Percentiles rank a stretch among this genome's conserved stretches.
phyloP scores from a whole-genome alignment of 2,113 vertebrate species.

The Tupaia chinensis region DNA sequence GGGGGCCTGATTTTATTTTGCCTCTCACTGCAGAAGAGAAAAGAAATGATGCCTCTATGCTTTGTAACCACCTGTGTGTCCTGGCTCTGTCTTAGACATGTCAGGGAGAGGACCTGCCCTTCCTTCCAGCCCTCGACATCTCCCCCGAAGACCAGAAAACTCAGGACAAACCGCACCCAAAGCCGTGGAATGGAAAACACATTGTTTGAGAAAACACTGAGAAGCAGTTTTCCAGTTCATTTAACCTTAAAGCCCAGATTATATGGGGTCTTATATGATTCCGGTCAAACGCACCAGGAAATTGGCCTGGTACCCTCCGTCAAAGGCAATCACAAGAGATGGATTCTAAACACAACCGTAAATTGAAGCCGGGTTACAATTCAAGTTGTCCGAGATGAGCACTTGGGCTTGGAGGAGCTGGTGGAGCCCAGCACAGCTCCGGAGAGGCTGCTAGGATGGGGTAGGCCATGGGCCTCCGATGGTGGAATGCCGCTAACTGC shows the following conservation, averaged over 20 bases:
- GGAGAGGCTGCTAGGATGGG: neutral
- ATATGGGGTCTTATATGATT: neutral
- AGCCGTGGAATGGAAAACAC: neutral
- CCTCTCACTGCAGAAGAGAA: neutral
- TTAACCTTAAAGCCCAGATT: neutral
- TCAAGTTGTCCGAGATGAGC: neutral
- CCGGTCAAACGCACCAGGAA: conserved; percentile 48
- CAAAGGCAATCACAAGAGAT: neutral
- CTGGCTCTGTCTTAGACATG: neutral
- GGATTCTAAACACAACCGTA: neutral
- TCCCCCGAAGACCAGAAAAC: conserved; percentile 63
- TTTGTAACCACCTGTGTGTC: neutral
- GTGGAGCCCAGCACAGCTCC: neutral
- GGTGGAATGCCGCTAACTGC: neutral
- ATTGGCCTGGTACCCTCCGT: conserved; percentile 29
- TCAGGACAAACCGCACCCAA: neutral
- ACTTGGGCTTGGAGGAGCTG: neutral
- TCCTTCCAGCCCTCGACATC: neutral
- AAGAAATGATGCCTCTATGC: neutral
- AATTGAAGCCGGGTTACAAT: conserved; percentile 12
- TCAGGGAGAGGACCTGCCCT: neutral
- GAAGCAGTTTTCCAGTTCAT: conserved; percentile 13
- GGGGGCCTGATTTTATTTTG: neutral
- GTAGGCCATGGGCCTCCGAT: neutral
- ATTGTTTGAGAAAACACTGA: conserved; percentile 8